Conservation (phyloP, 2,797 vertebrate genomes). For the Spondyliosoma cantharus region DNA sequence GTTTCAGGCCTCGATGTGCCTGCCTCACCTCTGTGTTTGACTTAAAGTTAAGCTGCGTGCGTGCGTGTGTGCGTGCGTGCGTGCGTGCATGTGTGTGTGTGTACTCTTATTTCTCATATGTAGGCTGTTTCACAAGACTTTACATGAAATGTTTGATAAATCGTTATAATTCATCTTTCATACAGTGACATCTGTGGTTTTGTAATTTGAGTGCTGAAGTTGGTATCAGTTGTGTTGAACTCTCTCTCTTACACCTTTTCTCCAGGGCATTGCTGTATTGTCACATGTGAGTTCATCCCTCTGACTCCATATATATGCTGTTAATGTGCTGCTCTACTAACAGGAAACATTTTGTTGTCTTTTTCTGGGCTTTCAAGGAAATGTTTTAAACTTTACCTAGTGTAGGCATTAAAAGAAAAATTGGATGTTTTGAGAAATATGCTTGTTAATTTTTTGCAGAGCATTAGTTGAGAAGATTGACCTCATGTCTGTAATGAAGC, state of each 20-base stretch:
- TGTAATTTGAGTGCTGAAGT: constrained; percentile 12
- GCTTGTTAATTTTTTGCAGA: not conserved
- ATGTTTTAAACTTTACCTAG: not conserved
- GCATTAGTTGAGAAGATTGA: not conserved
- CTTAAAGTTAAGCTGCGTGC: constrained; percentile 13
- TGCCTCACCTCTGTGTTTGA: constrained; percentile 20
- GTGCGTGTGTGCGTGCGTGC: not conserved
- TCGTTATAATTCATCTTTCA: not conserved
- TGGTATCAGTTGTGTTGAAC: constrained; percentile 52
- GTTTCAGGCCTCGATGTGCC: constrained; percentile 70
- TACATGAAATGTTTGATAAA: constrained; percentile 25
- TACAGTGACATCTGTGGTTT: constrained; percentile 26
- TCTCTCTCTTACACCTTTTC: constrained; percentile 43
- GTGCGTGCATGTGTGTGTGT: not conserved
- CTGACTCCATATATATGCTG: constrained; percentile 27
- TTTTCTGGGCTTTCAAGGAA: constrained; percentile 28
- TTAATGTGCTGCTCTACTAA: constrained; percentile 47
- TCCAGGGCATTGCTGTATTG: constrained; percentile 81
- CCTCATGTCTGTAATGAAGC: not conserved
- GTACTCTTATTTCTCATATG: not conserved
- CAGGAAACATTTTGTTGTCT: not conserved
- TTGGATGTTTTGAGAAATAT: not conserved
- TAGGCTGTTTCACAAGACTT: constrained; percentile 19
- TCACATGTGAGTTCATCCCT: constrained; percentile 85
- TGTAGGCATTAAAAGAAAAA: constrained; percentile 3